Evolutionary conservation across 2,797 vertebrate genomes (phyloP).

Genomic region (Ibycter americanus): DNA sequence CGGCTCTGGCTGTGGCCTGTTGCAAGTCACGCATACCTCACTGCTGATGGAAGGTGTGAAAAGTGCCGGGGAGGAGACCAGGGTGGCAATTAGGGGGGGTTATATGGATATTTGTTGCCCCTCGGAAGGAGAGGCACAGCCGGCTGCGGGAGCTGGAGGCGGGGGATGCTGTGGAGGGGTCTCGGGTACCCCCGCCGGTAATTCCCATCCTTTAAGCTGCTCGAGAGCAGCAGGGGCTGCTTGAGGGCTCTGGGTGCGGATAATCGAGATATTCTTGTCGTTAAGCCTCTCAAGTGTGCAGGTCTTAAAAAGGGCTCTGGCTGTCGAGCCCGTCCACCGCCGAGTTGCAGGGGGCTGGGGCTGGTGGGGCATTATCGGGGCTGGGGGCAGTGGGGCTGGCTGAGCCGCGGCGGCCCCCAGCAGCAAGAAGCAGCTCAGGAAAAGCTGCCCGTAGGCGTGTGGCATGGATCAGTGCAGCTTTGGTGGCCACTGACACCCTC

Average conservation of each 20-base stretch:
- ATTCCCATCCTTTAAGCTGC: constrained; percentile 33
- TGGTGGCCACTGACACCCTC: background rate
- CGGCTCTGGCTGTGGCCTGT: background rate
- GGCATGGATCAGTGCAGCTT: background rate
- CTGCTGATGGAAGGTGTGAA: constrained; percentile 45
- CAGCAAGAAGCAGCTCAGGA: background rate
- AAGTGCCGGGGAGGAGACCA: background rate
- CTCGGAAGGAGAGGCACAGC: background rate
- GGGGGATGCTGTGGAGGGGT: background rate
- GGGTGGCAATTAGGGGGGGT: background rate
- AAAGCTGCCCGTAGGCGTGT: background rate
- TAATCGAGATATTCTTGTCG: constrained; percentile 24
- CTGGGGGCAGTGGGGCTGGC: background rate
- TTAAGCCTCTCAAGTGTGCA: constrained; percentile 33
- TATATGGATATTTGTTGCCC: background rate
- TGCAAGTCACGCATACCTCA: background rate
- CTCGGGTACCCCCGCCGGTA: background rate
- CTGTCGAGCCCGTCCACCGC: background rate
- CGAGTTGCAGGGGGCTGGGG: background rate
- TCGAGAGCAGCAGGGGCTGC: background rate
- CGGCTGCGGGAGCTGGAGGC: accelerated
- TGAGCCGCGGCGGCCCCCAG: accelerated
- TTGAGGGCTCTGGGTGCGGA: background rate
- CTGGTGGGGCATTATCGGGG: background rate
- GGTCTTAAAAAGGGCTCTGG: constrained; percentile 12